phyloP scores from a whole-genome alignment of 2,113 vertebrate genomes.

The Gnathonemus echidnorhynchus region DNA sequence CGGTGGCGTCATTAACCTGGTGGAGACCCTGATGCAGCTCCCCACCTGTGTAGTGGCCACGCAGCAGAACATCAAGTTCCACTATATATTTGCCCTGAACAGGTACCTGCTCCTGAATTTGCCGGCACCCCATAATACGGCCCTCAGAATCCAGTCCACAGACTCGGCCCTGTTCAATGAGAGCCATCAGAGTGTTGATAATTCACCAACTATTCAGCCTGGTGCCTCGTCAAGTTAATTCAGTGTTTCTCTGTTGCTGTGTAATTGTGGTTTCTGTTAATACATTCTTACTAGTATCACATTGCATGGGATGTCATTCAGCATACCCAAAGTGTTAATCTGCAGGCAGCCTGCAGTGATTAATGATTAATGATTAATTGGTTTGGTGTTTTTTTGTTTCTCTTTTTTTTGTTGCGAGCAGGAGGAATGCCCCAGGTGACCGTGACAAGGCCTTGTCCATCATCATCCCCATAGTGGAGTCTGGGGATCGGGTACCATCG shows the following conservation, averaged over 20 bases:
- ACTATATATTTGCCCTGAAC: slow-evolving; percentile 84
- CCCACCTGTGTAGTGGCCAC: slow-evolving; percentile 67
- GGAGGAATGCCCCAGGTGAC: slow-evolving; percentile 75
- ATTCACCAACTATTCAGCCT: not conserved
- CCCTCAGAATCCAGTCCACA: not conserved
- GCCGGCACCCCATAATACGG: not conserved
- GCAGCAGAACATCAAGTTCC: slow-evolving; percentile 80
- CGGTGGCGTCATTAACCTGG: slow-evolving; percentile 72
- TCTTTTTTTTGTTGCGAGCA: slow-evolving; percentile 30
- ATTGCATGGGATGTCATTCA: not conserved
- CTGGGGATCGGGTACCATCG: slow-evolving; percentile 54
- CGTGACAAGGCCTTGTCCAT: slow-evolving; percentile 69
- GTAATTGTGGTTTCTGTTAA: not conserved
- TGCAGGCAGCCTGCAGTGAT: not conserved
- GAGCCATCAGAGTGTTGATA: not conserved
- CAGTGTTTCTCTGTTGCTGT: not conserved
- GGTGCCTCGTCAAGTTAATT: not conserved
- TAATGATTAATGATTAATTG: not conserved
- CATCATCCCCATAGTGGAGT: slow-evolving; percentile 68
- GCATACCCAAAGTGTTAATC: not conserved
- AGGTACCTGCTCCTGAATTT: slow-evolving; percentile 52
- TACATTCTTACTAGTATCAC: not conserved
- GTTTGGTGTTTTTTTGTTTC: not conserved
- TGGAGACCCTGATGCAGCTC: slow-evolving; percentile 74
- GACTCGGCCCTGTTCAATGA: not conserved